Base-by-base conservation (phyloP, 2,888 invertebrate species). In the Spisula solida region DNA sequence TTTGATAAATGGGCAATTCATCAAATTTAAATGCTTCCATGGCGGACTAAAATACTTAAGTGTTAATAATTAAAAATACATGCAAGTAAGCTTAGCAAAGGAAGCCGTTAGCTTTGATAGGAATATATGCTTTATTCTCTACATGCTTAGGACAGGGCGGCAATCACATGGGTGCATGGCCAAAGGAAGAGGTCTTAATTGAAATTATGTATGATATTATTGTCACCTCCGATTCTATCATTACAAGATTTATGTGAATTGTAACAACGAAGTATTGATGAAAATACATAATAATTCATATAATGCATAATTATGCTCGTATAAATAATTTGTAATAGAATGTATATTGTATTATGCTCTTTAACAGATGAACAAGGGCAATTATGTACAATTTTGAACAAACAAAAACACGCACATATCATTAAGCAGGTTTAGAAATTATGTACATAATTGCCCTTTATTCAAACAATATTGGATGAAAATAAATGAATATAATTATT, bases 71-170 rank as follows among this genome's bases (percentile, higher is more conserved):
- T 29, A 31, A 70, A 85, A 56, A 85, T 12, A 56, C 78, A 85
- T 85, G 80, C 85, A 85, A 51, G 78, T 25, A 85, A 78, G 78
- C 78, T 78, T 51, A 78, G 55, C 78, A 75, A 51, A 51, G 25
- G 29, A 83, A 83, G 83, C 83, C 47, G 51, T 83, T 83, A 83
- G 83, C 83, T 75, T 75, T 70, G 75, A 31, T 75, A 75, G 75
- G 75, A 75, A 18, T 75, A 75, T 75, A 75, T 75, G 75, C 75
- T 75, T 75, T 31, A 31, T 31, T 75, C 34, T 75, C 75, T 75
- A 75, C 75, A 75, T 75, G 75, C 75, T 75, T 75, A 18, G 75
- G 75, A 75, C 31, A 75, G 31, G 75, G 75, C 75, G 20, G 75
- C 75, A 75, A 75, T 75, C 75, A 75, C 5, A 34, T 34, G 75